Percentiles rank a stretch among this genome's conserved stretches.
Conservation (phyloP, 2,888 invertebrate genomes). For the Microctonus brassicae region DNA sequence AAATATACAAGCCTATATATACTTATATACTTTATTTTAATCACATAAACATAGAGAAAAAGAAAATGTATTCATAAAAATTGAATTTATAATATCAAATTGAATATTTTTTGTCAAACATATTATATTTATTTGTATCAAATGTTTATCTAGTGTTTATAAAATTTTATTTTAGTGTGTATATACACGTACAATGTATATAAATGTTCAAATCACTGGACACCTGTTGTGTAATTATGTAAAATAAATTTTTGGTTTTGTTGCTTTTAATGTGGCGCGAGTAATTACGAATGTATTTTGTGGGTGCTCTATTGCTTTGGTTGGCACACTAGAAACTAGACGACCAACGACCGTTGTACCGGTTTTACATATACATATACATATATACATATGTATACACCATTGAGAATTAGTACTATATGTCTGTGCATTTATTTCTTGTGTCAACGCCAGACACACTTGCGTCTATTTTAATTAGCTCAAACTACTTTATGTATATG, state of each 20-base stretch:
- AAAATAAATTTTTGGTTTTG: constrained; percentile 32
- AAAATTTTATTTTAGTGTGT: no score
- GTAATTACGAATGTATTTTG: constrained; percentile 11
- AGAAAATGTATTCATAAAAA: no score
- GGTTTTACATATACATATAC: neutral
- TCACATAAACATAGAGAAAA: no score
- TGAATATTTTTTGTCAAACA: no score
- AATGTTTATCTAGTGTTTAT: no score
- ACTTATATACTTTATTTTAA: neutral
- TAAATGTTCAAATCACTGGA: neutral
- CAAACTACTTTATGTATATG: neutral
- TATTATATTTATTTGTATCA: no score
- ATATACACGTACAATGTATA: neutral
- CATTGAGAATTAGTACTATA: neutral
- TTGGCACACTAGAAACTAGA: neutral
- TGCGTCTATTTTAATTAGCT: neutral
- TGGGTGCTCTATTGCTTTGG: neutral
- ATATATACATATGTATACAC: neutral
- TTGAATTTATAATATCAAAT: no score
- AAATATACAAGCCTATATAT: neutral
- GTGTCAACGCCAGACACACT: neutral
- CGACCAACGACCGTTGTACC: neutral
- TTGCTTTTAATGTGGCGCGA: constrained; percentile 4
- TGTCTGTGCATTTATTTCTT: neutral
- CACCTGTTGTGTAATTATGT: constrained; percentile 43